Percentiles rank a stretch among this genome's conserved stretches.
These are phyloP conservation scores for Lissonota sp. DNA, from an alignment of 2,888 invertebrate species.

Conservation along the genomic window DNA sequence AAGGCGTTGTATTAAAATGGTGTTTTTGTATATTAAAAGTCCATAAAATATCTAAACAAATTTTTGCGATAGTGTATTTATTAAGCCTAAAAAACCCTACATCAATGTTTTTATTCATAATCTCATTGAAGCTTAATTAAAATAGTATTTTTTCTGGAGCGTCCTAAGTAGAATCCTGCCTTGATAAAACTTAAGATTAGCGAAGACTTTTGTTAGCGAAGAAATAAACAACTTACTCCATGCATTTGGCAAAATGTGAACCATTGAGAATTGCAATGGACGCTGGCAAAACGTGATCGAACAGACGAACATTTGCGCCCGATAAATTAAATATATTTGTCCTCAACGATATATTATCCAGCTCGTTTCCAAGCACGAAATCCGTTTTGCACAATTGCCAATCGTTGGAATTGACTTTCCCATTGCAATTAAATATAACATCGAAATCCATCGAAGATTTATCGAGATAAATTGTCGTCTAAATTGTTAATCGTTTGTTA, in stretches of 20 bases:
- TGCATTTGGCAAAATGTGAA: slow-evolving; percentile 74
- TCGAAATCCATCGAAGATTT: slow-evolving; percentile 68
- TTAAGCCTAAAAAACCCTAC: too few relatives aligned
- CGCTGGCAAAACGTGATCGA: slow-evolving; percentile 71
- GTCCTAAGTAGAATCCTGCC: too few relatives aligned
- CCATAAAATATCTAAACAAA: too few relatives aligned
- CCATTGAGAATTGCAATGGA: slow-evolving; percentile 74
- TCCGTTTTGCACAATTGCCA: slow-evolving; percentile 73
- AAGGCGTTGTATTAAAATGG: too few relatives aligned
- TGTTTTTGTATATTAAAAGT: too few relatives aligned
- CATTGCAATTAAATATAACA: slow-evolving; percentile 75
- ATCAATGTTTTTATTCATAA: too few relatives aligned
- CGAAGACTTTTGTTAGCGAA: not conserved
- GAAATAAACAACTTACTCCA: slow-evolving; percentile 72
- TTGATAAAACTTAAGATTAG: not conserved
- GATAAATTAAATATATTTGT: slow-evolving; percentile 57
- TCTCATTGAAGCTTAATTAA: too few relatives aligned
- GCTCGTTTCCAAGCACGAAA: slow-evolving; percentile 70
- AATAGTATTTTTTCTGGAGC: too few relatives aligned
- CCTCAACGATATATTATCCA: slow-evolving; percentile 72
- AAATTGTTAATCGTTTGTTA: too few relatives aligned
- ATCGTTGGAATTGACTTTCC: slow-evolving; percentile 78
- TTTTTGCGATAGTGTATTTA: too few relatives aligned
- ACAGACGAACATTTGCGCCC: slow-evolving; percentile 69
- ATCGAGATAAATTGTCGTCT: too few relatives aligned